Conservation (phyloP, 2,113 vertebrate genomes). For the Eira barbara region DNA sequence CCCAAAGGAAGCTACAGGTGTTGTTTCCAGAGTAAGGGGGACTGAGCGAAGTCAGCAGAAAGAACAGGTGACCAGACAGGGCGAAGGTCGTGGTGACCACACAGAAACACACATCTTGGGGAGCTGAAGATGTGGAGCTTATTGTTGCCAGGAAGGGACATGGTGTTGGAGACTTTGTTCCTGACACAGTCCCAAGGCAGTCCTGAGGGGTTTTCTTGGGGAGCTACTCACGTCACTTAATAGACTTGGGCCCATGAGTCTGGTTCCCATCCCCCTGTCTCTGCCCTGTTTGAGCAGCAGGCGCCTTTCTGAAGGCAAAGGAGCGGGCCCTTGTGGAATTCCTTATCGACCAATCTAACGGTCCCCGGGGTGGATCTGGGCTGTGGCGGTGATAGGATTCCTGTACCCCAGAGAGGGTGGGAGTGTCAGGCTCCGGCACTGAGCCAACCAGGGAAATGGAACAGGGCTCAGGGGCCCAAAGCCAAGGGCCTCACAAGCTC, state of each 20-base stretch:
- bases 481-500: background rate
- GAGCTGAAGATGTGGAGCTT: fast-evolving
- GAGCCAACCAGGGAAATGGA: background rate
- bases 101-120: background rate
- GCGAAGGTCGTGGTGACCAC: background rate
- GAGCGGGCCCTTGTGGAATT: background rate
- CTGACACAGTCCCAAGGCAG: background rate
- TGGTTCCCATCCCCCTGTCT: background rate
- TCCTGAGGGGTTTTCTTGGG: background rate
- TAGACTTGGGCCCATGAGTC: background rate
- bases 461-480: background rate
- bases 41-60: no score
- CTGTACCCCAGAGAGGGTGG: background rate
- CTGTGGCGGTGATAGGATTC: background rate
- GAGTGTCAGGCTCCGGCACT: background rate
- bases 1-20: background rate
- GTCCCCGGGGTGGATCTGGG: background rate
- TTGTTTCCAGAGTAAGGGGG: background rate
- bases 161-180: background rate
- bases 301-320: background rate
- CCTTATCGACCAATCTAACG: background rate
- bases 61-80: background rate
- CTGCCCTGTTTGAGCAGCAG: background rate
- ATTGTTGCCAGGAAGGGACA: fast-evolving
- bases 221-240: background rate